These are phyloP conservation scores for Sinocyclocheilus anophthalmus DNA, from an alignment of 2,113 vertebrate species.

Conservation along the genomic window DNA sequence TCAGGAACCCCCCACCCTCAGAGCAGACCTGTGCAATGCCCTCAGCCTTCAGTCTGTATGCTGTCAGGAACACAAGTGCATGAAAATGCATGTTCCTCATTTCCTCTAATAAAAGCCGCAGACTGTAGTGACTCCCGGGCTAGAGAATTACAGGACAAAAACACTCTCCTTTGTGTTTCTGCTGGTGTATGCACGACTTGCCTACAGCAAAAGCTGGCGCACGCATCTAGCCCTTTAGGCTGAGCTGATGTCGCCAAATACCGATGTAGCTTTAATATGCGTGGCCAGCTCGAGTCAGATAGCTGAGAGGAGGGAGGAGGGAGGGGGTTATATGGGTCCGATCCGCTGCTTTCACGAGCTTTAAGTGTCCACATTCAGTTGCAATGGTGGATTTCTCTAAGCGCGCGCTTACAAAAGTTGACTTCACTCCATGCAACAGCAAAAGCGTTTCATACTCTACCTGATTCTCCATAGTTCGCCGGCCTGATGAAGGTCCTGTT, in stretches of 20 bases:
- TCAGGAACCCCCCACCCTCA: slow-evolving; percentile 56
- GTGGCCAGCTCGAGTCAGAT: slow-evolving; percentile 43
- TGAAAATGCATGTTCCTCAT: slow-evolving; percentile 13
- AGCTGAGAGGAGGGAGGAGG: slow-evolving; percentile 34
- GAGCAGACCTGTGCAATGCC: slow-evolving; percentile 65
- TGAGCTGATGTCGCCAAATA: slow-evolving; percentile 32
- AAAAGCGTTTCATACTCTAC: slow-evolving; percentile 66
- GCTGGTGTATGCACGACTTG: slow-evolving; percentile 16
- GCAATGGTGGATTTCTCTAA: slow-evolving; percentile 39
- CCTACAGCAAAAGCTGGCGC: slow-evolving; percentile 12
- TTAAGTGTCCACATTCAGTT: slow-evolving; percentile 41
- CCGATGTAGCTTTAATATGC: slow-evolving; percentile 40
- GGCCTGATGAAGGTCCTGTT: slow-evolving; percentile 74
- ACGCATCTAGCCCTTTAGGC: slow-evolving; percentile 12
- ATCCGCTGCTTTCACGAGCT: slow-evolving; percentile 45
- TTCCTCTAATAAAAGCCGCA: slow-evolving; percentile 38
- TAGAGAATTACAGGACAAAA: slow-evolving; percentile 28
- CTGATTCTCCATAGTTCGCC: slow-evolving; percentile 89
- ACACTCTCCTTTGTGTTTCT: slow-evolving; percentile 42
- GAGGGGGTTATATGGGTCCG: slow-evolving; percentile 34
- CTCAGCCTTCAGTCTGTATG: slow-evolving; percentile 20
- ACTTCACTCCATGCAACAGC: slow-evolving; percentile 42
- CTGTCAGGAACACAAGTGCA: background rate
- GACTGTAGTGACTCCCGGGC: slow-evolving; percentile 28
- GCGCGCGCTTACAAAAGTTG: slow-evolving; percentile 56